Evolutionary conservation across 2,888 invertebrate genomes (phyloP), one percentile per base, ranked within the genome.

Genomic region (Phengaris alcon): DNA sequence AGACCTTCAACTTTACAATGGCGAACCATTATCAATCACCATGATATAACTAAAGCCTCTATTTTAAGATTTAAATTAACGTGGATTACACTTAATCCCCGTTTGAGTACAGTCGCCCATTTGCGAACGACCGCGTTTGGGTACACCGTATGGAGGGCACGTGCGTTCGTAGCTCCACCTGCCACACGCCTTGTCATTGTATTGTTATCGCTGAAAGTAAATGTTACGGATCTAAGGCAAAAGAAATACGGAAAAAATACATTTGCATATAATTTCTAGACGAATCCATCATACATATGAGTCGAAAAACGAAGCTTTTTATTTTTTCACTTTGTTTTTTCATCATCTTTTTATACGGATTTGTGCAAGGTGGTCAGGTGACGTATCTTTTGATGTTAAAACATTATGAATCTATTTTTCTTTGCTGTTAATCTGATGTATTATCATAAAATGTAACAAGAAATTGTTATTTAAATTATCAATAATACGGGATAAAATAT

Each of bases 141-240:
- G 48, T 46, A 69, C 15, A 15, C 15, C 52, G 59, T 15, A 15
- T 88, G 90, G 83, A 79, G 54, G 86, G 85, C 92, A 92, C 92
- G 91, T 93, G 92, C 88, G 89, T 80, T 22, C 73, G 35, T 35
- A 35, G 35, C 35, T 80, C 22, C 73, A 93, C 92, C 92, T 93
- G 92, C 88, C 86, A n/a, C n/a, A 6, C 10, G 22, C 59, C 59
- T 9, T 22, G 22, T 22, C 64, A 64, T 64, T 64, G 64, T 64
- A 35, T 64, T 44, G 35, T 64, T 64, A 64, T 64, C 64, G 13
- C 12, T 6, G 48, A 48, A 64, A 64, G 35, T 13, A 64, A 64
- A 64, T 35, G 64, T 64, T 64, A 64, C 35, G 64, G 64, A 64
- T 64, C 35, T 35, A 35, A 64, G 64, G 35, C 22, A 22, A 57